These are phyloP conservation scores for Desmophyllum pertusum DNA, from an alignment of 92 coral and sea anemone genomes.

Conservation along the genomic window DNA sequence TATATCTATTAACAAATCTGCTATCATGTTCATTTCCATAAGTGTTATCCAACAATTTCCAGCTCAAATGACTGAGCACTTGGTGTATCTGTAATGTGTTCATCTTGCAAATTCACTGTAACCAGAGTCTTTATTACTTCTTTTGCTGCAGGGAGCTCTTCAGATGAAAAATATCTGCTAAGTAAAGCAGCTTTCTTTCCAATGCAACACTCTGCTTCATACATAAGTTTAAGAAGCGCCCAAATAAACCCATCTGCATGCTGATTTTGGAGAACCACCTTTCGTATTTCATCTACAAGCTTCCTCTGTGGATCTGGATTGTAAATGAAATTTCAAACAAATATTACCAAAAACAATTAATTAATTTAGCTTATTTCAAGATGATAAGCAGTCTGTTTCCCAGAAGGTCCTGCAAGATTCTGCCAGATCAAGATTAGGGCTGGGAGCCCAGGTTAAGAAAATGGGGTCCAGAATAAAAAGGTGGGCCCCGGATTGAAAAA, in stretches of 20 bases:
- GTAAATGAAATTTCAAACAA: not conserved
- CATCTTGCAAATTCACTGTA: constrained; percentile 24
- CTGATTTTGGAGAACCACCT: constrained; percentile 33
- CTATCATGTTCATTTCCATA: not conserved
- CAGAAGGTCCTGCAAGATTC: too few relatives aligned
- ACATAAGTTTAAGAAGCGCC: constrained; percentile 58
- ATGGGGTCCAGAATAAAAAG: too few relatives aligned
- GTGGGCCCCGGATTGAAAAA: too few relatives aligned
- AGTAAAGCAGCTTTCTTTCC: constrained; percentile 46
- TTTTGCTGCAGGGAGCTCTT: constrained; percentile 40
- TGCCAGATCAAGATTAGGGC: too few relatives aligned
- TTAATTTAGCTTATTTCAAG: too few relatives aligned
- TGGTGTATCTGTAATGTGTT: not conserved
- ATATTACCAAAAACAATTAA: too few relatives aligned
- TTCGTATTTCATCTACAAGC: constrained; percentile 53
- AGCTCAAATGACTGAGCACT: constrained; percentile 31
- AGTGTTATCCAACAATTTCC: not conserved
- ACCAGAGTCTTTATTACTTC: constrained; percentile 34
- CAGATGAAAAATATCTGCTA: constrained; percentile 42
- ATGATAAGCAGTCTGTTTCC: too few relatives aligned
- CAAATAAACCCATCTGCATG: constrained; percentile 51
- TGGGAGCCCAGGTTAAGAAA: too few relatives aligned
- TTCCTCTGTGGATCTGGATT: constrained; percentile 53
- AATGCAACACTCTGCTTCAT: constrained; percentile 55
- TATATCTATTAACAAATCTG: too few relatives aligned